Base-by-base conservation (phyloP, 2,113 vertebrate species). In the Genyomyrus donnyi region DNA sequence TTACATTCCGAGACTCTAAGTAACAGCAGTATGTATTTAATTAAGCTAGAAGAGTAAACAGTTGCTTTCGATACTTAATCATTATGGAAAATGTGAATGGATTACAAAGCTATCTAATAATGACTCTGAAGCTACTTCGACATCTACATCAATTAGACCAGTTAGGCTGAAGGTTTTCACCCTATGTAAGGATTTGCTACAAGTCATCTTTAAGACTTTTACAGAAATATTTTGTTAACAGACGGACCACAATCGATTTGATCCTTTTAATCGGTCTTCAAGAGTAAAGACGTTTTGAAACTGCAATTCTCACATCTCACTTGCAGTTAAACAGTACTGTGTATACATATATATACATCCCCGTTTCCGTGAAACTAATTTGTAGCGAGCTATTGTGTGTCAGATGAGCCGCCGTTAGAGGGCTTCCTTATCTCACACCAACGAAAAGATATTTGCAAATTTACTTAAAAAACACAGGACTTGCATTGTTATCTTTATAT, bases 381-480 rank as follows among this genome's bases (percentile, higher is more conserved):
- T 58, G 10, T 21, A 88, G 87, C 50, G 15, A 35, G 52, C 53
- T 42, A 21, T 42, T 88, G 87, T 52, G 21, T 56, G 31, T 27
- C 7, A 87, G 35, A 52, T 53, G 52, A 88, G 6, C 21, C 56
- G 7, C 35, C 87, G 21, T 19, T 42, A 45, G 86, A 27, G 86
- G 86, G 52, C 86, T 58, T 50, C 50, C 48, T 88, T 58, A 56
- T 88, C 86, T 88, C 35, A 53, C 87, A 46, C 10, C 87, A 46
- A 39, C 21, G 48, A 66, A 88, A 62, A 10, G 53, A 21, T 88
- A 42, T 39, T 62, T 45, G 19, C 56, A 21, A 58, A 17, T 62
- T 66, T 45, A 42, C 21, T 45, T n/a, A 3, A 35, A 87, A 53
- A 87, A 53, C 24, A 52, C 3, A 27, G 27, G 85, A 35, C n/a